Base-by-base conservation (phyloP, 2,888 invertebrate species). In the Smittia sp. region DNA sequence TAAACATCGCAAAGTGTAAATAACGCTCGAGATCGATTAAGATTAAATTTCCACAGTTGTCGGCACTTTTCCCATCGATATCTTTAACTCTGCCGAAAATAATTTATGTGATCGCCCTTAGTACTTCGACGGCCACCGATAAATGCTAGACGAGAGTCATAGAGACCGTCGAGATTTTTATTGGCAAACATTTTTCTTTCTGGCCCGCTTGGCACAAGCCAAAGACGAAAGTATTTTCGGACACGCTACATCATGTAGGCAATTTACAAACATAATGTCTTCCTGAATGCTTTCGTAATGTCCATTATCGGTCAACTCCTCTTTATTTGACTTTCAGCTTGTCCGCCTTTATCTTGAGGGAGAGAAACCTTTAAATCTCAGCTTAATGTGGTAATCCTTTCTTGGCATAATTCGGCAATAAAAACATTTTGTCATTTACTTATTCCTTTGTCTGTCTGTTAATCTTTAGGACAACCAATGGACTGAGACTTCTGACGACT, bases 331-430 rank as follows among this genome's bases (percentile, higher is more conserved):
- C 46, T 46, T 46, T 15, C 15, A 11, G 11, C 46, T 46, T 3
- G 46, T n/a, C 11, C 11, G 15, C 15, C n/a, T 46, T 46, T 46
- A n/a, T 15, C 32, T 32, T 9, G 32, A 46, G n/a, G n/a, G 46
- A 11, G 46, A 15, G n/a, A 46, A 11, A 46, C 46, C 46, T 46
- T 46, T 46, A 46, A 46, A 46, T 46, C 46, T 46, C 46, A n/a
- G 46, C 46, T 46, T 46, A 46, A 46, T 46, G 46, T 15, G 46
- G 46, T 15, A 46, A 46, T 46, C 46, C 46, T 46, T 46, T 46
- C 46, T 46, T 15, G 15, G 46, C 46, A 46, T 46, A 46, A 46
- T 46, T 46, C n/a, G 46, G 46, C 46, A 46, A 46, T 46, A 46
- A 46, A 46, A 46, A 46, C 46, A 46, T n/a, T 46, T 11, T 46